A percentile compares a stretch with the other conserved stretches of the same genome.
phyloP scores from a whole-genome alignment of 2,888 invertebrate genomes.

The Caprella mutica region DNA sequence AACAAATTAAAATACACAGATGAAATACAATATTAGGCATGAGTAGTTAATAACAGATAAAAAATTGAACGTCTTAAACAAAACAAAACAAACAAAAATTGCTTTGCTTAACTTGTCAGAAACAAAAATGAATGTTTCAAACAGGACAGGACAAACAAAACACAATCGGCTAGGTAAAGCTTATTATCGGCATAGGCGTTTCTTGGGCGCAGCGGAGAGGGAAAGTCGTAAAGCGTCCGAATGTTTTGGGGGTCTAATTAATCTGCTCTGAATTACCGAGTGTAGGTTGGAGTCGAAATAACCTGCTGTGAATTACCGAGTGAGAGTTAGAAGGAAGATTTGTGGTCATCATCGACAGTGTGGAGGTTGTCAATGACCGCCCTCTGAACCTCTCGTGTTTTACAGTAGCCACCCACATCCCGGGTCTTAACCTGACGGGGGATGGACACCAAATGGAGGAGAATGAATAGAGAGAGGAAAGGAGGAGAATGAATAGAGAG shows the following conservation, averaged over 20 bases:
- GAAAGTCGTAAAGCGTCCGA: not conserved
- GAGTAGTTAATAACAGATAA: not conserved
- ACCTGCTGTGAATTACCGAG: too few species aligned
- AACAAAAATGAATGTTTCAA: not conserved
- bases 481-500: too few species aligned
- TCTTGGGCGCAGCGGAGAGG: not conserved
- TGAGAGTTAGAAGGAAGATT: not conserved
- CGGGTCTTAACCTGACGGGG: slow-evolving; percentile 49
- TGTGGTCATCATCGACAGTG: slow-evolving; percentile 3
- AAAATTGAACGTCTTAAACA: not conserved
- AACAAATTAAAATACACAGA: not conserved
- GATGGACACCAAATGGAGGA: not conserved
- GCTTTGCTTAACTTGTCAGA: not conserved
- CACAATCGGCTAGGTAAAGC: not conserved
- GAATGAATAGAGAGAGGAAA: too few species aligned
- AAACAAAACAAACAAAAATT: not conserved
- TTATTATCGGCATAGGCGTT: not conserved
- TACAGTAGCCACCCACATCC: slow-evolving; percentile 90
- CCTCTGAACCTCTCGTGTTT: slow-evolving; percentile 83
- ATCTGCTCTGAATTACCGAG: too few species aligned
- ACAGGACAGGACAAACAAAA: not conserved
- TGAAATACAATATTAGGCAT: not conserved
- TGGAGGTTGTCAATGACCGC: slow-evolving; percentile 59
- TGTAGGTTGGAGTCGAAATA: too few species aligned
- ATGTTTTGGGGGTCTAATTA: not conserved